Evolutionary conservation across 1,140 invertebrate genomes (phyloP), one percentile per base, ranked within the genome.

Genomic region (Melanaphis sacchari): DNA sequence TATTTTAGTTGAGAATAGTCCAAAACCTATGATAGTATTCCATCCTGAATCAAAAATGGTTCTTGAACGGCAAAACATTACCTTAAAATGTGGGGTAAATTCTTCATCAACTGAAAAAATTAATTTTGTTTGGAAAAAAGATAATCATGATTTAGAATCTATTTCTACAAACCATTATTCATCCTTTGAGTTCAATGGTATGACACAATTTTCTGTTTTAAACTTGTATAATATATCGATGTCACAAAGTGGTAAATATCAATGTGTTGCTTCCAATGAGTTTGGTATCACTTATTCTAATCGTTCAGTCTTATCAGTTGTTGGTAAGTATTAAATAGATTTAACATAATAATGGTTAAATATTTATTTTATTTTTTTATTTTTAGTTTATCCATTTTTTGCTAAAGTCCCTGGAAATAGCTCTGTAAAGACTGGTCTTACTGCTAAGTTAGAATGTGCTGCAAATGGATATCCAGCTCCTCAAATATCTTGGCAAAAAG

Each of bases 401-500:
- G 96, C 96, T 21, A 98, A 98, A 96, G 97, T 96, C 84, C 99
- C 99, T 1, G 96, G 96, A 2, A 98, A 99, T 95, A 96, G 99
- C 15, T 97, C 97, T 1, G 97, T 98, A 3, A 97, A 97, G 95
- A 97, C 97, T 38, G 98, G 98, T 11, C 97, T 97, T 93, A 98
- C 97, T n/a, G 98, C 98, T 1, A 97, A 97, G 85, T 95, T 99
- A 15, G 98, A 98, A 94, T 99, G 99, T 96, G 97, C 98, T 4
- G 98, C 98, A 24, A 96, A 96, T 93, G 99, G 99, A 4, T 97
- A 98, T 94, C 99, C 99, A 0, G 95, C 96, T 43, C 99, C 99
- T 54, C 97, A 98, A 95, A 98, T 99, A 94, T 97, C 97, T 0
- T 98, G 98, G 97, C 97, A 98, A 94, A 99, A 99, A 95, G 98